Base-by-base conservation (phyloP, 1,140 invertebrate species). In the Pogonognathellus flavescens region DNA sequence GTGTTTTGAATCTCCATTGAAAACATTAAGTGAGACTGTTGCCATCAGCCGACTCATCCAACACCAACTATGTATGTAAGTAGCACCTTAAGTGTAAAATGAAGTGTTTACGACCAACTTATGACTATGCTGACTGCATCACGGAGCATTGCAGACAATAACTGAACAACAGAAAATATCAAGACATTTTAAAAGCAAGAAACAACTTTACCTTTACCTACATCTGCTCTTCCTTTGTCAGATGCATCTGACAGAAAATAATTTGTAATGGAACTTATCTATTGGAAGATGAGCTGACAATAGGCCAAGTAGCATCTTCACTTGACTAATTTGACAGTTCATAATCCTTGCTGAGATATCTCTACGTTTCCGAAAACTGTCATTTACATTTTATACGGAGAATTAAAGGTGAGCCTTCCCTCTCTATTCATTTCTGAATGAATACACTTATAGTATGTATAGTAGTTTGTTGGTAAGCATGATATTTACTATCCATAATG, bases 1-100 rank as follows among this genome's bases (percentile, higher is more conserved):
- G 22, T 49, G 50, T 57, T 57, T 11, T 81, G 50, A 11, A 81
- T 81, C 53, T 55, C 3, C 70, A 8, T 76, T 41, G 41, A 49
- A 16, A 76, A 31, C 9, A 49, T n/a, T 76, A 76, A 14, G 11
- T 9, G 31, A 50, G 41, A 76, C 62, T 66, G 20, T 10, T 13
- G 25, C 22, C 22, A 41, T 41, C 31, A 41, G 6, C 31, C 31
- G 31, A 41, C 31, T 41, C 31, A 6, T 22, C 20, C 14, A 14
- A 8, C 80, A 81, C n/a, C n/a, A n/a, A n/a, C n/a, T n/a, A n/a
- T n/a, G n/a, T n/a, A n/a, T n/a, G n/a, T n/a, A n/a, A n/a, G n/a
- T n/a, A n/a, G n/a, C n/a, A n/a, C 80, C 80, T 81, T 20, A 81
- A 55, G 80, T 81, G 80, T 81, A 81, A 81, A 81, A 81, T 57